phyloP scores from a whole-genome alignment of 2,888 invertebrate species.

The Chrysolina haemoptera region DNA sequence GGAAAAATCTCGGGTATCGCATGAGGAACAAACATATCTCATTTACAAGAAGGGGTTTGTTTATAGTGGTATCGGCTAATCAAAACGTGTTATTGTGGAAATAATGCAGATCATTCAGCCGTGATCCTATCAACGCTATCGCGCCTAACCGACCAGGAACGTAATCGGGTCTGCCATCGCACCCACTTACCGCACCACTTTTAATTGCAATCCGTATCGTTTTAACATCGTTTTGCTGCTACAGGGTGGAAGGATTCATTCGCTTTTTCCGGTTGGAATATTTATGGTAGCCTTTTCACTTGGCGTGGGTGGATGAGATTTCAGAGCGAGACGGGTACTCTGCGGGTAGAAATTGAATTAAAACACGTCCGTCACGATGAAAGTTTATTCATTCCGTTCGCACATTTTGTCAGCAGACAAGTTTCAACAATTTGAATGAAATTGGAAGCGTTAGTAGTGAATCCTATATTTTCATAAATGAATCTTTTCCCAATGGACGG shows the following conservation, averaged over 20 bases:
- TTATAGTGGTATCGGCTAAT: slow-evolving; percentile 54
- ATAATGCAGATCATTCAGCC: slow-evolving; percentile 58
- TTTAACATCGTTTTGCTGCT: slow-evolving; percentile 42
- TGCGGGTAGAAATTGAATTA: too few species aligned
- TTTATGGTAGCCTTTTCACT: slow-evolving; percentile 30
- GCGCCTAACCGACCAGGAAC: slow-evolving; percentile 37
- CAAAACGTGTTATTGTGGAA: slow-evolving; percentile 61
- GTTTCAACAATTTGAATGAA: too few species aligned
- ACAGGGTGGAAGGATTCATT: slow-evolving; percentile 38
- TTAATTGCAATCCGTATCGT: slow-evolving; percentile 53
- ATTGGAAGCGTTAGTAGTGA: too few species aligned
- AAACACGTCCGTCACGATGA: too few species aligned
- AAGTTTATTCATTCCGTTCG: too few species aligned
- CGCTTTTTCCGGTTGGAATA: slow-evolving; percentile 36
- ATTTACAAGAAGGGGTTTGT: slow-evolving; percentile 53
- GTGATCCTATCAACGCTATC: slow-evolving; percentile 53
- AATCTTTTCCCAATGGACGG: too few species aligned
- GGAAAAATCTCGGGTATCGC: not conserved
- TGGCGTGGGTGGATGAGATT: not conserved
- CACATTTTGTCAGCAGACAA: too few species aligned
- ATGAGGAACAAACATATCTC: slow-evolving; percentile 55
- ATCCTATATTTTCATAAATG: too few species aligned
- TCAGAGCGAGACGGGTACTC: not conserved
- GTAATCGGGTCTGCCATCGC: slow-evolving; percentile 52
- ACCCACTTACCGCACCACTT: slow-evolving; percentile 53